Evolutionary conservation across 2,888 invertebrate genomes (phyloP), one percentile per base, ranked within the genome.

Genomic region (Mythimna pallens): DNA sequence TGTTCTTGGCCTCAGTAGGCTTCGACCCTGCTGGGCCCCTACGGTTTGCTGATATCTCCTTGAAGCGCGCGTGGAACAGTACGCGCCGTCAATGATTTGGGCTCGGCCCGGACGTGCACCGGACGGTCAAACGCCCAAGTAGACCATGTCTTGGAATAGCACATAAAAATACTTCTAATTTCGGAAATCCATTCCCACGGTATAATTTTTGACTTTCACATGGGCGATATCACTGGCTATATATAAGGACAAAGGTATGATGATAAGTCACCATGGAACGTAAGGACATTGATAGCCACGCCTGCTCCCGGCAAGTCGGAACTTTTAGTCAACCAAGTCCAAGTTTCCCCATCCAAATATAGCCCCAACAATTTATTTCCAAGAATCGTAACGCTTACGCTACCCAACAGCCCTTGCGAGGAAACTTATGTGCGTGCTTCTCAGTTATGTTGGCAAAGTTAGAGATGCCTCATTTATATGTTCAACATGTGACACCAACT

Each of bases 401-500:
- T 74, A 36, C 14, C 2, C 3, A 65, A 74, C 80, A 57, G 7
- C 12, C 43, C 36, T 54, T 54, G 65, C 25, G n/a, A 25, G 25
- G 52, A 75, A 85, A 77, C 71, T 83, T 83, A 71, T 79, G 71
- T 76, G 64, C 68, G 76, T 76, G 68, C 63, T 70, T 64, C 78
- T 65, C 64, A 59, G 76, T 68, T 52, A 77, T 83, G 76, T 71
- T 59, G 76, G 62, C 12, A 70, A 84, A 85, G 73, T 85, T 84
- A 43, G 65, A 73, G 79, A 85, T 75, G 78, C 75, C 76, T 85
- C 84, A 83, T 85, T 84, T 78, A 68, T 86, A 81, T 85, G 84
- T 81, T 67, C 74, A 76, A 83, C 86, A 84, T 81, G 81, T 85
- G 86, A 84, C 76, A 81, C 76, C 68, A 75, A 85, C 74, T 68